These are phyloP conservation scores for Sthenelais limicola DNA, from an alignment of 2,888 invertebrate genomes.

Conservation along the genomic window DNA sequence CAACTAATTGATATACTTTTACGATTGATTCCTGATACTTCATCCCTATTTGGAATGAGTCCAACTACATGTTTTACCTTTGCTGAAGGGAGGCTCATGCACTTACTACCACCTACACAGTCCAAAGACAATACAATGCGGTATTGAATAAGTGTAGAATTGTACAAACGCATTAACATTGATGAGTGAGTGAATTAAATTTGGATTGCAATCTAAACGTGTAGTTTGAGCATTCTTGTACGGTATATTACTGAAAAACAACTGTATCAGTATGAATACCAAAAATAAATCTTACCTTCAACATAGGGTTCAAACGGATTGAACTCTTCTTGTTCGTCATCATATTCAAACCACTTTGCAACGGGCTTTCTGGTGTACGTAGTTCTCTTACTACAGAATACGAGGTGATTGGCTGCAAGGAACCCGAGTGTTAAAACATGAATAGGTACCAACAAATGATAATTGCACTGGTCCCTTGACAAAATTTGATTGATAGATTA, in stretches of 20 bases:
- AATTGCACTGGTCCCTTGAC: too few relatives aligned
- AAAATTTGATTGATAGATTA: too few relatives aligned
- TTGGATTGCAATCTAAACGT: not conserved
- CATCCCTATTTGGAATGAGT: too few relatives aligned
- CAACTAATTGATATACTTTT: too few relatives aligned
- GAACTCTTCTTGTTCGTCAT: constrained; percentile 49
- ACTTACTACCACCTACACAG: not conserved
- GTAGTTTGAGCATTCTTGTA: not conserved
- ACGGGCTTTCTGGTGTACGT: constrained; percentile 59
- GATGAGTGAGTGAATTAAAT: not conserved
- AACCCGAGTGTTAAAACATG: too few relatives aligned
- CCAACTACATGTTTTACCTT: too few relatives aligned
- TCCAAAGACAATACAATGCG: not conserved
- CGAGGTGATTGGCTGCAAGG: constrained; percentile 67
- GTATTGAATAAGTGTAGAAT: not conserved
- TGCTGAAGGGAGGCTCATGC: too few relatives aligned
- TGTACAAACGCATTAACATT: not conserved
- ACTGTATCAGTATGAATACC: not conserved
- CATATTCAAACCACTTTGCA: constrained; percentile 45
- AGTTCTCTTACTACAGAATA: constrained; percentile 64
- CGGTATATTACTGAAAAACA: not conserved
- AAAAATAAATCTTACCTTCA: constrained; percentile 44
- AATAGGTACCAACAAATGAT: too few relatives aligned
- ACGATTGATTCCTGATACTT: too few relatives aligned
- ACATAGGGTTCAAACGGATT: constrained; percentile 49